Evolutionary conservation across 1,140 invertebrate genomes (phyloP), one percentile per base, ranked within the genome.

Genomic region (Euwallacea fornicatus): DNA sequence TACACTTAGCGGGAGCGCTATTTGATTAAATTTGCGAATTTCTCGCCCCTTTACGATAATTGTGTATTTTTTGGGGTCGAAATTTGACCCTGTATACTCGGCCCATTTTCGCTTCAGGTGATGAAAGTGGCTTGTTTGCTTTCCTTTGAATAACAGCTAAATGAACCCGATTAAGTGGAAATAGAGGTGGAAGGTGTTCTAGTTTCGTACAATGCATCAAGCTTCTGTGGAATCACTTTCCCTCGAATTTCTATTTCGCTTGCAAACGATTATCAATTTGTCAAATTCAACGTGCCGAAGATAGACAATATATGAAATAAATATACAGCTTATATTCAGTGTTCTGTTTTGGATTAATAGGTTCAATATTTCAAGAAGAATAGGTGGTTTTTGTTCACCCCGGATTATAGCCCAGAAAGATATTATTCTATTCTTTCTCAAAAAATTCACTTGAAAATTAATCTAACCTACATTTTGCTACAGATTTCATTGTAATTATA

Each of bases 1-100:
- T 71, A 66, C 69, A 71, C 62, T 71, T 71, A 65, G 69, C 63
- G 60, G 63, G 60, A 41, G 69, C 62, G 62, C 63, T 66, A 66
- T 71, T 71, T 71, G 69, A 71, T 71, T 71, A 71, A 71, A 71
- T 71, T 71, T 66, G 69, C 56, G 60, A 71, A 71, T 71, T 71
- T 71, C 69, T 60, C 55, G 62, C 69, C 54, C 41, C 44, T 66
- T 71, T 71, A 66, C 21, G 61, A 58, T 66, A 66, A 71, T 71
- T 71, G 53, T 71, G 33, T 60, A 66, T 66, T 64, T 71, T 71
- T 71, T 56, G 21, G 59, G 42, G 8, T 7, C 2, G 54, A 15
- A 56, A 61, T 61, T 61, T 61, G 59, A 61, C 59, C 59, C 21
- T 61, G 11, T 21, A 43, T 42, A 11, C 21, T 61, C 21, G 1